A percentile compares a stretch with the other conserved stretches of the same genome.
These are phyloP conservation scores for Papilio polyxenes DNA, from an alignment of 1,140 invertebrate genomes.

Conservation along the genomic window DNA sequence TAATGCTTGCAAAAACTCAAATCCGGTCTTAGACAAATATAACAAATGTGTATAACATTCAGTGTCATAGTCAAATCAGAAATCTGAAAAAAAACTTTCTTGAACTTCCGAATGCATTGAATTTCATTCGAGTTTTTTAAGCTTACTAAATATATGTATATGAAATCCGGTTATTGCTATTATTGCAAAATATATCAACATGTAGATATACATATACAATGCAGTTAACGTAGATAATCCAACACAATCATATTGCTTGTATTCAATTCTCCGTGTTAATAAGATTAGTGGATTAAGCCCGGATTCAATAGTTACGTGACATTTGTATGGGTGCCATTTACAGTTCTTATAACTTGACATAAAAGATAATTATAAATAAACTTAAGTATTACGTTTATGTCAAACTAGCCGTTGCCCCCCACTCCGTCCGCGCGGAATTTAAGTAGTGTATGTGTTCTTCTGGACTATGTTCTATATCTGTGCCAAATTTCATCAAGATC, in stretches of 20 bases:
- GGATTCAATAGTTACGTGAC: constrained; percentile 20
- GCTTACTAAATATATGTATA: no score
- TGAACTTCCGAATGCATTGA: neutral
- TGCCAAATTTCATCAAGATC: no score
- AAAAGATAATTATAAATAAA: no score
- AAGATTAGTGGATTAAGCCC: constrained; percentile 4
- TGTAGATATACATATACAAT: neutral
- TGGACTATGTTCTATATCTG: no score
- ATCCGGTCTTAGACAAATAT: neutral
- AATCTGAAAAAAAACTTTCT: no score
- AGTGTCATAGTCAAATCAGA: neutral
- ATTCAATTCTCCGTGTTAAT: constrained; percentile 25
- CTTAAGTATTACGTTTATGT: neutral
- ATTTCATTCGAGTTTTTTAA: neutral
- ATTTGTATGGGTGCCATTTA: neutral
- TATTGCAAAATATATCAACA: no score
- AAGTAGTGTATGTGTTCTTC: no score
- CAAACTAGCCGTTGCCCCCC: neutral
- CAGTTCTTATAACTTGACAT: constrained; percentile 2
- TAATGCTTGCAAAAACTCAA: constrained; percentile 3
- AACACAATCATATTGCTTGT: constrained; percentile 6
- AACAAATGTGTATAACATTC: neutral
- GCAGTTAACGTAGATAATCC: neutral
- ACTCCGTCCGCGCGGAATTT: no score
- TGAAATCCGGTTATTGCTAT: no score